These are phyloP conservation scores for Myrmophylax atrothorax DNA, from an alignment of 2,113 vertebrate species.

Conservation along the genomic window DNA sequence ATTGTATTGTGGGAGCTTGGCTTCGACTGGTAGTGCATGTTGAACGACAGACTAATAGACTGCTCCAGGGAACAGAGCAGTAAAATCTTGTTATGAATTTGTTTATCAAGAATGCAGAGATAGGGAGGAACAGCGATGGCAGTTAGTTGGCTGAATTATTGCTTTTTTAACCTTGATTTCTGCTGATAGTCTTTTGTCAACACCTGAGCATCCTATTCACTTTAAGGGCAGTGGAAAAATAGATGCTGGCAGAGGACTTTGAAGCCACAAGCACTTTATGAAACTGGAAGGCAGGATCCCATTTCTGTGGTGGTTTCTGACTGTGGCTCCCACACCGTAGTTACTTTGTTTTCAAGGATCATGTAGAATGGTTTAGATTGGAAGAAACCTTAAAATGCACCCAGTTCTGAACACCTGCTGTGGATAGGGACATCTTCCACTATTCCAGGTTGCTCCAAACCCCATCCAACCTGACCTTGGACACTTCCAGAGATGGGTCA, in stretches of 20 bases:
- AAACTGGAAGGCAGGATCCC: accelerated
- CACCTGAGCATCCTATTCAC: neutral
- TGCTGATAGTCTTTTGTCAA: neutral
- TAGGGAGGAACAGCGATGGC: neutral
- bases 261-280: accelerated
- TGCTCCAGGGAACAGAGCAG: slow-evolving; percentile 2
- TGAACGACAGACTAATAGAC: slow-evolving; percentile 42
- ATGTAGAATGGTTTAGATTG: neutral
- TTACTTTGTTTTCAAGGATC: neutral
- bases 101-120: slow-evolving; percentile 42
- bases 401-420: accelerated
- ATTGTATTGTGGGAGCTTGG: neutral
- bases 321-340: neutral
- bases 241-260: neutral
- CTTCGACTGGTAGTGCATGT: neutral
- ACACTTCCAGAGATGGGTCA: neutral
- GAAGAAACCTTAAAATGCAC: neutral
- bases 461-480: accelerated
- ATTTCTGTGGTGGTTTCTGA: neutral
- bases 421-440: neutral
- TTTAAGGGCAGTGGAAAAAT: neutral
- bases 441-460: accelerated
- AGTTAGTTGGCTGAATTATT: slow-evolving; percentile 38
- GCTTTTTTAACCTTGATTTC: slow-evolving; percentile 40
- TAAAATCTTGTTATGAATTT: slow-evolving; percentile 43